These are phyloP conservation scores for Melanotaenia parkinsoni DNA, from an alignment of 2,797 vertebrate genomes.

Conservation along the genomic window DNA sequence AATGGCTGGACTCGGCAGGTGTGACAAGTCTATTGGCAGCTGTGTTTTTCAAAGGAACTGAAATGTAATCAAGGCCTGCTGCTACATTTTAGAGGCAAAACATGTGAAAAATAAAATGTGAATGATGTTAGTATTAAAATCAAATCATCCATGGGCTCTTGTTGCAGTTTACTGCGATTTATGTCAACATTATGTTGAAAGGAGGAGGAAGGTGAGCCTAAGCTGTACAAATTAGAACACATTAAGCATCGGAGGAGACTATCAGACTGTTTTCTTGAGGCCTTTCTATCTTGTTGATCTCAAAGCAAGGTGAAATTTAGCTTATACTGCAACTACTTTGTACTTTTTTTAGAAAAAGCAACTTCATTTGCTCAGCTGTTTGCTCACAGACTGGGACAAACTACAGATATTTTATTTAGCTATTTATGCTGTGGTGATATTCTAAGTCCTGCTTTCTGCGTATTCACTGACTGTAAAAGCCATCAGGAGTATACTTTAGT, in stretches of 20 bases:
- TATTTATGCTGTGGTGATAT: slow-evolving; percentile 8
- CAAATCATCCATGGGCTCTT: too few relatives aligned
- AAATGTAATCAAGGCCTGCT: not conserved
- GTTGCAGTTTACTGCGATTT: not conserved
- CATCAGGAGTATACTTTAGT: not conserved
- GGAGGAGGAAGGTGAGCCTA: too few relatives aligned
- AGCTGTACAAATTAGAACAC: slow-evolving; percentile 13
- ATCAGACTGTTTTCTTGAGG: slow-evolving; percentile 33
- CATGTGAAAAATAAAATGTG: not conserved
- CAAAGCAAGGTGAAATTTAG: slow-evolving; percentile 44
- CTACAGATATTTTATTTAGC: slow-evolving; percentile 35
- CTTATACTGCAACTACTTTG: slow-evolving; percentile 38
- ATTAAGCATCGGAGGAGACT: slow-evolving; percentile 2
- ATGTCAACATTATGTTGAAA: not conserved
- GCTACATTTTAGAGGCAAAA: not conserved
- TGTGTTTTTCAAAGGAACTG: too few relatives aligned
- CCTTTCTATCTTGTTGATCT: slow-evolving; percentile 48
- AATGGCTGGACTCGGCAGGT: fast-evolving
- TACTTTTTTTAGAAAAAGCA: slow-evolving; percentile 21
- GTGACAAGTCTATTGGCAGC: not conserved
- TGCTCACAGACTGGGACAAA: slow-evolving; percentile 33
- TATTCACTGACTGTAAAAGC: not conserved
- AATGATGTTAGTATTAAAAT: not conserved
- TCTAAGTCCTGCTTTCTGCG: not conserved
- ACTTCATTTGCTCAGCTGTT: slow-evolving; percentile 49